Conservation (phyloP, 2,888 invertebrate genomes). For the Lithosia quadra region DNA sequence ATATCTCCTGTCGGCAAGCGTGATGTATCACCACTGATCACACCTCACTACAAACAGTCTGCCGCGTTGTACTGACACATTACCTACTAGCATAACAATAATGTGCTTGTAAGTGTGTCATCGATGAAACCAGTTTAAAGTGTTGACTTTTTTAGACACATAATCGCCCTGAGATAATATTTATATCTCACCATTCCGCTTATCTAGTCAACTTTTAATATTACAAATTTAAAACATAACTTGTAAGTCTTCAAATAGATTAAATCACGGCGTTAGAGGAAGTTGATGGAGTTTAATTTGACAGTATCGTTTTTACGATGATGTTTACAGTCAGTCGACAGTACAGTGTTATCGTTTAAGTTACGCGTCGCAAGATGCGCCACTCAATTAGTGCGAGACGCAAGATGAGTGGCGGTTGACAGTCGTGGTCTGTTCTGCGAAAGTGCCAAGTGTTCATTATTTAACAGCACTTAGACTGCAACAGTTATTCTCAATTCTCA, state of each 20-base stretch:
- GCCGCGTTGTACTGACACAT: constrained; percentile 55
- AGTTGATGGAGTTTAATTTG: constrained; percentile 44
- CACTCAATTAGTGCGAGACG: constrained; percentile 65
- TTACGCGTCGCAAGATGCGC: constrained; percentile 52
- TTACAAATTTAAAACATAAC: constrained; percentile 19
- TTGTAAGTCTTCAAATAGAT: constrained; percentile 36
- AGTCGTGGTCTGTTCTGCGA: constrained; percentile 54
- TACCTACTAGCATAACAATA: constrained; percentile 37
- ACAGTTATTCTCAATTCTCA: not conserved
- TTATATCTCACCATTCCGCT: not conserved
- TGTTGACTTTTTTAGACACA: not conserved
- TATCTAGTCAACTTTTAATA: constrained; percentile 8
- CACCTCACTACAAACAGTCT: constrained; percentile 66
- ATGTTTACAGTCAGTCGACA: constrained; percentile 58
- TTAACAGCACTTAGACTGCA: constrained; percentile 53
- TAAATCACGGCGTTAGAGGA: constrained; percentile 26
- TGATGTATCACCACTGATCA: constrained; percentile 72
- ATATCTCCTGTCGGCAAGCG: constrained; percentile 69
- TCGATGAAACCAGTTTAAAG: constrained; percentile 17
- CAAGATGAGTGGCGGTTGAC: constrained; percentile 66
- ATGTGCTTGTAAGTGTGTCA: constrained; percentile 16
- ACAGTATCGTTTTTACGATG: constrained; percentile 56
- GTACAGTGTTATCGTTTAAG: constrained; percentile 48
- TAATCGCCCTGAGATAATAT: not conserved
- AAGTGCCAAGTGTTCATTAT: constrained; percentile 59